Evolutionary conservation across 2,888 invertebrate species (phyloP).

Genomic region (Pandemis heparana): DNA sequence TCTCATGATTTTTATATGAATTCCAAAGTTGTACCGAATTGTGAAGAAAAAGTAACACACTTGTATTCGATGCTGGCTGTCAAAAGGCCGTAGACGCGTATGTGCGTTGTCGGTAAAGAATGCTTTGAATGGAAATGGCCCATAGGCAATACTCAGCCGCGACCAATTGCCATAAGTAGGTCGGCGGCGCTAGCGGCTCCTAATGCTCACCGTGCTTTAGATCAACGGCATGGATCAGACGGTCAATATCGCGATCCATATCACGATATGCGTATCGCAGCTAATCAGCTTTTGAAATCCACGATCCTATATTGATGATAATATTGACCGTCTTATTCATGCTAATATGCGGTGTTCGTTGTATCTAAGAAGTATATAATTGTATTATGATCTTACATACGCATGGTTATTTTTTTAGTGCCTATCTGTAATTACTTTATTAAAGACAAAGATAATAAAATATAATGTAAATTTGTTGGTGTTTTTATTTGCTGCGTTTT

Average conservation of each 20-base stretch:
- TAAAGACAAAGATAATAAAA: conserved; percentile 86
- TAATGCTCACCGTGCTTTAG: conserved; percentile 25
- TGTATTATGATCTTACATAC: conserved; percentile 84
- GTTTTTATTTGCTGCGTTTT: conserved; percentile 56
- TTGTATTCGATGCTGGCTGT: no score
- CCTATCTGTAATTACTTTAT: conserved; percentile 86
- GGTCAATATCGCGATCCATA: no score
- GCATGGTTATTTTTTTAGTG: conserved; percentile 86
- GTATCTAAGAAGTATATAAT: conserved; percentile 82
- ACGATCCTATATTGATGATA: no score
- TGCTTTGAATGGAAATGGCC: no score
- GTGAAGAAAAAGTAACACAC: no score
- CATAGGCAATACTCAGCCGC: conserved; percentile 41
- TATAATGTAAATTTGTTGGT: conserved; percentile 76
- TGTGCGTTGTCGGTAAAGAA: no score
- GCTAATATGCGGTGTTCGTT: conserved; percentile 70
- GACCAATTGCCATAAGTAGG: conserved; percentile 4
- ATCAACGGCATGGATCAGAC: conserved; percentile 10
- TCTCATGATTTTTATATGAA: no score
- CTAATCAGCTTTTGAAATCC: no score
- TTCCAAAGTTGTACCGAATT: no score
- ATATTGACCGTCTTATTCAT: conserved; percentile 31
- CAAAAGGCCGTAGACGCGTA: no score
- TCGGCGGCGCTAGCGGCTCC: conserved; percentile 17
- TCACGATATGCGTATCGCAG: no score